phyloP scores from a whole-genome alignment of 1,140 invertebrate species.

The Anoplolepis gracilipes region DNA sequence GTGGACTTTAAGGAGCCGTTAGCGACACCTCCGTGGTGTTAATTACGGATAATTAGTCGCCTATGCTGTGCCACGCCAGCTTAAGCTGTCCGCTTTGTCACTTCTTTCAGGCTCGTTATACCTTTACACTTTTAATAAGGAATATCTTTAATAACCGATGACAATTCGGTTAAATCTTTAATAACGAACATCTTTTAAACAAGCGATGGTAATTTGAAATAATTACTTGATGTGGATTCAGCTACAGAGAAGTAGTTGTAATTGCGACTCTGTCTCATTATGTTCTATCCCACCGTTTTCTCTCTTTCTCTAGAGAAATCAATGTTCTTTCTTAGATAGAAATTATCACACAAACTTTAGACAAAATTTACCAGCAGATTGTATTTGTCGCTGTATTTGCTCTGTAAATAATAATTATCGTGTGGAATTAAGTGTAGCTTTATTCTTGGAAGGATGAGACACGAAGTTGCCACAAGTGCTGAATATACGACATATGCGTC shows the following conservation, averaged over 20 bases:
- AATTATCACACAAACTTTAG: slow-evolving; percentile 28
- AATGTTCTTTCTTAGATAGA: neutral
- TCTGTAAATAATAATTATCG: slow-evolving; percentile 78
- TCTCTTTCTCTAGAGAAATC: neutral
- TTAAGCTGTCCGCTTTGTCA: neutral
- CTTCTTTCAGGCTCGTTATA: neutral
- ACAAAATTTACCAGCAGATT: neutral
- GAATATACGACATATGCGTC: neutral
- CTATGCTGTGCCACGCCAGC: neutral
- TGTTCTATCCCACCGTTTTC: neutral
- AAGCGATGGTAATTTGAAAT: neutral
- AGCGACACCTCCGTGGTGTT: neutral
- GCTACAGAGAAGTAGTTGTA: slow-evolving; percentile 1
- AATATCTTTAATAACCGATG: neutral
- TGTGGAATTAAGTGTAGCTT: slow-evolving; percentile 73
- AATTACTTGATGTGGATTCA: neutral
- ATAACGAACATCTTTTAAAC: too few relatives aligned
- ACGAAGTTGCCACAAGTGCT: neutral
- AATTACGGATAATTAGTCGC: slow-evolving; percentile 33
- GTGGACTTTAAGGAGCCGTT: neutral
- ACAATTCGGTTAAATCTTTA: too few relatives aligned
- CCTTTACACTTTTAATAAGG: too few relatives aligned
- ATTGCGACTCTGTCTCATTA: neutral
- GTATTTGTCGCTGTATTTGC: slow-evolving; percentile 68
- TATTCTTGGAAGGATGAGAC: slow-evolving; percentile 35